Percentiles rank a stretch among this genome's conserved stretches.
These are phyloP conservation scores for Sipha flava DNA, from an alignment of 1,140 invertebrate species.

Conservation along the genomic window DNA sequence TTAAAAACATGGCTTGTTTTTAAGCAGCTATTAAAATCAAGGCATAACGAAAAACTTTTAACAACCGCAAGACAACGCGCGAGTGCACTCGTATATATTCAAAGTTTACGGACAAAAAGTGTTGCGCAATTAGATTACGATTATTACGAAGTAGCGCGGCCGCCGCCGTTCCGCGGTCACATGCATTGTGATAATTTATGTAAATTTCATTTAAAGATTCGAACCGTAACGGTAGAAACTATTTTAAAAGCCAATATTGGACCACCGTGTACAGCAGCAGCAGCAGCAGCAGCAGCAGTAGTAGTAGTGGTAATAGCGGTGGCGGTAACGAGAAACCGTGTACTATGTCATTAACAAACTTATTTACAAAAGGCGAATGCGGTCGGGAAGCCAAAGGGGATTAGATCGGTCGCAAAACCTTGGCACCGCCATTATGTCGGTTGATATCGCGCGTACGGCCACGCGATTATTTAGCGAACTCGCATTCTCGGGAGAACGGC, in stretches of 20 bases:
- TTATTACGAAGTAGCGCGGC: no score
- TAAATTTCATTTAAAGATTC: neutral
- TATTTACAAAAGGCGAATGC: neutral
- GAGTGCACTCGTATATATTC: no score
- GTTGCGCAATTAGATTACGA: neutral
- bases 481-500: no score
- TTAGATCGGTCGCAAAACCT: neutral
- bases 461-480: neutral
- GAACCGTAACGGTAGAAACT: neutral
- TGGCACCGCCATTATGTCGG: neutral
- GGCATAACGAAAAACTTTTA: no score
- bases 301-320: no score
- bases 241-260: neutral
- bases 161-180: no score
- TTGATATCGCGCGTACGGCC: no score
- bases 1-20: no score
- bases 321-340: neutral
- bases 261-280: neutral
- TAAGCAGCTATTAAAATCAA: no score
- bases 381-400: neutral
- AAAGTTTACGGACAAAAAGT: neutral
- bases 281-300: no score
- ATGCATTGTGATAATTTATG: neutral
- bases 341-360: neutral
- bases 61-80: no score